Conservation (phyloP, 2,113 vertebrate genomes). For the Nymphicus hollandicus region DNA sequence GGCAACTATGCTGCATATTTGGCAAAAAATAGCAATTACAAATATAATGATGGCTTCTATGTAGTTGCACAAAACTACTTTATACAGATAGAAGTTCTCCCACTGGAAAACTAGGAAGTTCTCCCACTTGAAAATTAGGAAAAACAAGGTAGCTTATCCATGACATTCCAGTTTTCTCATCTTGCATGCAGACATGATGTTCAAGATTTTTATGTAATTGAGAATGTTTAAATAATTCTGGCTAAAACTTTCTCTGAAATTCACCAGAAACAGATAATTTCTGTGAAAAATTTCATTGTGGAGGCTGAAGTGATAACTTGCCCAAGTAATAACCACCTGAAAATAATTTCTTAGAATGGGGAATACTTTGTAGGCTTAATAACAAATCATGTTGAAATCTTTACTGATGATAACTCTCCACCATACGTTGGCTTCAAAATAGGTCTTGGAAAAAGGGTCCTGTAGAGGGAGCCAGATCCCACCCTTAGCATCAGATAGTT, state of each 20-base stretch:
- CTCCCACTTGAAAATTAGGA: neutral
- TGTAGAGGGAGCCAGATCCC: neutral
- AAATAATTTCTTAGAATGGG: neutral
- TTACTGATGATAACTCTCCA: neutral
- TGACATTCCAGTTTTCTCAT: neutral
- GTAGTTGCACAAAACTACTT: neutral
- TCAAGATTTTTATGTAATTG: neutral
- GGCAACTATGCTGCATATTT: neutral
- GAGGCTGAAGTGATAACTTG: neutral
- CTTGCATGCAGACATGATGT: neutral
- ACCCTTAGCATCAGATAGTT: neutral
- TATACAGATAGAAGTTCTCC: neutral
- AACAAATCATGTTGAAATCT: neutral
- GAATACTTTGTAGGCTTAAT: neutral
- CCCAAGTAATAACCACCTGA: neutral
- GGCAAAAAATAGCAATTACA: neutral
- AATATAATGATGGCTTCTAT: neutral
- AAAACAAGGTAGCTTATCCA: neutral
- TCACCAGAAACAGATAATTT: neutral
- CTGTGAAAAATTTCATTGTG: neutral
- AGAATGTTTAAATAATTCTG: neutral
- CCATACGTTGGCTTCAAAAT: rapidly evolving
- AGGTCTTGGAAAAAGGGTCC: neutral
- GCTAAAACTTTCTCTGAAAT: neutral
- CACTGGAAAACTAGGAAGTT: neutral